Conservation (phyloP, 23 tunicate genomes). For the Styela clava region DNA sequence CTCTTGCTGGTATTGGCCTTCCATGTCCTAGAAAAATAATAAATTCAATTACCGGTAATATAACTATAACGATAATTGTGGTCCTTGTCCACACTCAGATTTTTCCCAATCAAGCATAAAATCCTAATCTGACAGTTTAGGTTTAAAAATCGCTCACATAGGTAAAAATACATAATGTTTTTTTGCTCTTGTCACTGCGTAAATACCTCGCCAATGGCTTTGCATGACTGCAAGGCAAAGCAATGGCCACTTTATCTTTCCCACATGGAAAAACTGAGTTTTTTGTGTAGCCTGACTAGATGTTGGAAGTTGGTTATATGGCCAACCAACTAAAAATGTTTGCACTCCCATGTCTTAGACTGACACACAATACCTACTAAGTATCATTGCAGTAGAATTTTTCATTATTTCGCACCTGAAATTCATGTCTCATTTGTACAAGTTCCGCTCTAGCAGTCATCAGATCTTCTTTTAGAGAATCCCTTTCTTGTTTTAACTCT, state of each 20-base stretch:
- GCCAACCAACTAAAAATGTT: neutral
- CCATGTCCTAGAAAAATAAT: slow-evolving; percentile 47
- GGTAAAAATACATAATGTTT: too few relatives aligned
- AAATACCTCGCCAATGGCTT: too few relatives aligned
- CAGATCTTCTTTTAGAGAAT: slow-evolving; percentile 50
- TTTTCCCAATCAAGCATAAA: too few relatives aligned
- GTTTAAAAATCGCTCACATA: too few relatives aligned
- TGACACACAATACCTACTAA: too few relatives aligned
- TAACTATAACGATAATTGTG: neutral
- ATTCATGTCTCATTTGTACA: slow-evolving; percentile 33
- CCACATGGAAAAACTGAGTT: too few relatives aligned
- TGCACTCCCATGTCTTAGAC: neutral
- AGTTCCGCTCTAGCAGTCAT: slow-evolving; percentile 35
- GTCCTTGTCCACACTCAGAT: too few relatives aligned
- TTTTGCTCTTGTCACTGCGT: too few relatives aligned
- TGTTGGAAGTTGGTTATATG: too few relatives aligned
- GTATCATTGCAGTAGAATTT: too few relatives aligned
- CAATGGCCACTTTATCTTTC: neutral
- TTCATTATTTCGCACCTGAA: slow-evolving; percentile 63
- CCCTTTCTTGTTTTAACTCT: slow-evolving; percentile 71
- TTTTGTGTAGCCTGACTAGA: too few relatives aligned
- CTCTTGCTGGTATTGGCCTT: slow-evolving; percentile 82
- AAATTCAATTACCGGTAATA: neutral
- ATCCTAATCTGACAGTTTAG: too few relatives aligned
- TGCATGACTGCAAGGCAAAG: neutral